Conservation (phyloP, 2,113 vertebrate species). For the Phaethornis superciliosus region DNA sequence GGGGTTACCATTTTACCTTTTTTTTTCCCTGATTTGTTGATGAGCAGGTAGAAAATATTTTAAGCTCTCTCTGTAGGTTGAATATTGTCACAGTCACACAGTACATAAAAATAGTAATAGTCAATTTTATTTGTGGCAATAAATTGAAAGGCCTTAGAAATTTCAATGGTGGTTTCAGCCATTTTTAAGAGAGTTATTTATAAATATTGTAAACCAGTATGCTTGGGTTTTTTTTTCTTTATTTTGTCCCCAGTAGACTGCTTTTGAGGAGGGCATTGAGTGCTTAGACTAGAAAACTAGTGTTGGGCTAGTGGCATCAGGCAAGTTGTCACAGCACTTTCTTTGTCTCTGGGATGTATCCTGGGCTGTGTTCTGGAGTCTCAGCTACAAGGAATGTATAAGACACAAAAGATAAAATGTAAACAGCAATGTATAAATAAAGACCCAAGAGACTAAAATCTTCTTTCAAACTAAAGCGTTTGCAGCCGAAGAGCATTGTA, state of each 20-base stretch:
- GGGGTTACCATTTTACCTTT: not conserved
- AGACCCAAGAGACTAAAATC: slow-evolving; percentile 47
- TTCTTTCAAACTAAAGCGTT: slow-evolving; percentile 36
- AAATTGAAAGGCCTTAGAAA: not conserved
- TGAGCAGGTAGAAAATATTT: not conserved
- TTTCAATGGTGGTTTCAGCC: not conserved
- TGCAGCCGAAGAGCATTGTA: slow-evolving; percentile 26
- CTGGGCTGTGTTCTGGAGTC: not conserved
- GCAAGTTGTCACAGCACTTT: not conserved
- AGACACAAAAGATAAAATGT: slow-evolving; percentile 3
- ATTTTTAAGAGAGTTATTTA: not conserved
- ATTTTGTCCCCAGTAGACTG: not conserved
- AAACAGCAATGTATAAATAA: slow-evolving; percentile 21
- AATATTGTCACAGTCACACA: not conserved
- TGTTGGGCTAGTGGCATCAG: not conserved
- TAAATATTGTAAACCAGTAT: not conserved
- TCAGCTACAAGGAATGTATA: not conserved
- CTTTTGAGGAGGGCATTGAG: not conserved
- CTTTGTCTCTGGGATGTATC: not conserved
- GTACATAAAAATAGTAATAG: not conserved
- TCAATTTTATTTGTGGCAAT: not conserved
- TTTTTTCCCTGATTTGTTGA: not conserved
- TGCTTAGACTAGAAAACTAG: not conserved
- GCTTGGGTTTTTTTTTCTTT: not conserved
- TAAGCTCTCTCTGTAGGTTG: not conserved